A percentile compares a stretch with the other conserved stretches of the same genome.
phyloP scores from a whole-genome alignment of 2,888 invertebrate genomes.

The Elegia similella region DNA sequence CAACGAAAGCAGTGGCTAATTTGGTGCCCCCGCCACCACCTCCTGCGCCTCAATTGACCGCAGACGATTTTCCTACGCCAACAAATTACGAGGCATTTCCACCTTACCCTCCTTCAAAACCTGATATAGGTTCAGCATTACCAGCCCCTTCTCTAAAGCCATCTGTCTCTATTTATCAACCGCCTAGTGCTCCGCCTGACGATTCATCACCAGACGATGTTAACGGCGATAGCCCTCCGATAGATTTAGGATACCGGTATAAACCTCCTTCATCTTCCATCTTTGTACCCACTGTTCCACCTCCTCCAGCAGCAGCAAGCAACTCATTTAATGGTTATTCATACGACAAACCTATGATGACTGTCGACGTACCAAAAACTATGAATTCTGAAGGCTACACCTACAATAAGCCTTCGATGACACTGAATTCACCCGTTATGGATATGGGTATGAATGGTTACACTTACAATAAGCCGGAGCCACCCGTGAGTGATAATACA shows the following conservation, averaged over 20 bases:
- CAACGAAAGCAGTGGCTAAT: conserved; percentile 50
- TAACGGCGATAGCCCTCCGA: conserved; percentile 39
- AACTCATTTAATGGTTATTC: conserved; percentile 61
- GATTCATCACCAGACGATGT: conserved; percentile 38
- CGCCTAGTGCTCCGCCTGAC: conserved; percentile 38
- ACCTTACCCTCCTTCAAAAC: conserved; percentile 52
- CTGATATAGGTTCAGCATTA: conserved; percentile 27
- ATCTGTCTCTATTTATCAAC: conserved; percentile 38
- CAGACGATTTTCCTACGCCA: conserved; percentile 59
- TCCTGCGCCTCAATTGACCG: conserved; percentile 49
- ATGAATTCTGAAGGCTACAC: conserved; percentile 42
- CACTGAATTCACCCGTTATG: conserved; percentile 21
- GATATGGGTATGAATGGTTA: conserved; percentile 22
- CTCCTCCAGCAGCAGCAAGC: conserved; percentile 27
- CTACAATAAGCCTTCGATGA: conserved; percentile 31
- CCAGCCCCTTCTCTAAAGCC: conserved; percentile 32
- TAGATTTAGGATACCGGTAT: conserved; percentile 58
- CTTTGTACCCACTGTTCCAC: conserved; percentile 54
- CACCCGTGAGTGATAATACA: conserved; percentile 27
- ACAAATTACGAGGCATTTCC: conserved; percentile 68
- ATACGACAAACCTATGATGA: conserved; percentile 59
- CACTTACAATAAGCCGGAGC: conserved; percentile 25
- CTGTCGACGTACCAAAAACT: conserved; percentile 41
- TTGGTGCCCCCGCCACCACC: conserved; percentile 65
- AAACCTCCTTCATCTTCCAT: conserved; percentile 49